Conservation (phyloP, 1,140 invertebrate species). For the Venustaconcha ellipsiformis region DNA sequence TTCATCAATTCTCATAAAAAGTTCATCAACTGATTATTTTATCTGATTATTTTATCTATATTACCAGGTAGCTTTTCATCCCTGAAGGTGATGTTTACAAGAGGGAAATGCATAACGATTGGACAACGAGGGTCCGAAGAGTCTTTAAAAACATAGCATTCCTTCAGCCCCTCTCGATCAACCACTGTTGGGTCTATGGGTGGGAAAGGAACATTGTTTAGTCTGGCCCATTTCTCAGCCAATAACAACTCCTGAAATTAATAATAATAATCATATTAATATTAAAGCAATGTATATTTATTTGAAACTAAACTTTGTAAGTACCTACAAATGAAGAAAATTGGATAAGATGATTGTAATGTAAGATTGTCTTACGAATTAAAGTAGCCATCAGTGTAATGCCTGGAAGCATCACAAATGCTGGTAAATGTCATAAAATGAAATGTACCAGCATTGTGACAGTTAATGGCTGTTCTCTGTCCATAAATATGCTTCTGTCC, state of each 20-base stretch:
- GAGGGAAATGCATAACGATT: constrained; percentile 69
- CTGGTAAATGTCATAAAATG: too few species aligned
- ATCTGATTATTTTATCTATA: neutral
- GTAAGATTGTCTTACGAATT: too few species aligned
- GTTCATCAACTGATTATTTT: neutral
- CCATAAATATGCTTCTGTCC: too few species aligned
- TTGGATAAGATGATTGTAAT: neutral
- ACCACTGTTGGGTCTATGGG: constrained; percentile 67
- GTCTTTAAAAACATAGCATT: constrained; percentile 71
- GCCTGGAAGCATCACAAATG: too few species aligned
- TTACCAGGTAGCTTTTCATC: constrained; percentile 67
- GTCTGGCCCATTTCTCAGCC: constrained; percentile 70
- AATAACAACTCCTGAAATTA: constrained; percentile 67
- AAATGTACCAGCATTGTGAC: too few species aligned
- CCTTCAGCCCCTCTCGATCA: constrained; percentile 65
- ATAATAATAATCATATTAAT: constrained; percentile 1
- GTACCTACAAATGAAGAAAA: neutral
- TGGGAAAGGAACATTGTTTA: constrained; percentile 70
- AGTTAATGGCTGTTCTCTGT: too few species aligned
- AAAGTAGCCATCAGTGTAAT: neutral
- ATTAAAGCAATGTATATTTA: neutral
- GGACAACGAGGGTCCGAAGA: constrained; percentile 68
- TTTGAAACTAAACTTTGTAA: neutral
- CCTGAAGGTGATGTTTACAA: constrained; percentile 70
- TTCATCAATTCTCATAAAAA: too few species aligned